Conservation (phyloP, 2,797 vertebrate species). For the Danionella dracula region DNA sequence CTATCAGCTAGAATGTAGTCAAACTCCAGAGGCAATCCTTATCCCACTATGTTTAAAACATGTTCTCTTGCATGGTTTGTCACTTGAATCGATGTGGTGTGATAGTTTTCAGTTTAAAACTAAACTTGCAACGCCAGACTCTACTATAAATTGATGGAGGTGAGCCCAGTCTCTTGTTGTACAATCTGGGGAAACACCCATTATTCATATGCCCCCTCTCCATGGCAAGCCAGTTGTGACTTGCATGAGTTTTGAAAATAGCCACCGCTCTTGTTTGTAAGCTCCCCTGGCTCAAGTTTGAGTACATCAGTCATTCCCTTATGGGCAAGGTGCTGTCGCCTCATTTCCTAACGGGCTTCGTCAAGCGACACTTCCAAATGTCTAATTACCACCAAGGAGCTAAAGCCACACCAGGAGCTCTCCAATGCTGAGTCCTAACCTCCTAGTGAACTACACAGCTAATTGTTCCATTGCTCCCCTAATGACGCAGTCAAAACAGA, state of each 20-base stretch:
- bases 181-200: conserved; percentile 79
- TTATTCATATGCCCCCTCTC: conserved; percentile 82
- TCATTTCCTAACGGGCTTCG: conserved; percentile 86
- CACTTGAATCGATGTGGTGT: conserved; percentile 12
- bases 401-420: conserved; percentile 40
- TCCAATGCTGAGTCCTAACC: conserved; percentile 65
- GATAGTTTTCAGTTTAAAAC: conserved; percentile 15
- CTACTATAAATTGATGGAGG: conserved; percentile 22
- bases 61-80: conserved; percentile 11
- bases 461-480: conserved; percentile 83
- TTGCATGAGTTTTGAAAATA: conserved; percentile 85
- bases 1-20: conserved; percentile 19
- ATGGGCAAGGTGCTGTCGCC: conserved; percentile 77
- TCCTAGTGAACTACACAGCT: conserved; percentile 64
- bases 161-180: no score
- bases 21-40: conserved; percentile 35
- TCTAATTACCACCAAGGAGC: conserved; percentile 81
- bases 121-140: no score
- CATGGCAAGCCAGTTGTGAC: conserved; percentile 87
- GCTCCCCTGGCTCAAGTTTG: conserved; percentile 73
- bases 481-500: conserved; percentile 64
- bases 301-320: conserved; percentile 66
- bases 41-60: no score
- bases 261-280: conserved; percentile 88
- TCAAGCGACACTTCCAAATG: conserved; percentile 80